Evolutionary conservation across 1,140 invertebrate species (phyloP).

Genomic region (Teleogryllus occipitalis): DNA sequence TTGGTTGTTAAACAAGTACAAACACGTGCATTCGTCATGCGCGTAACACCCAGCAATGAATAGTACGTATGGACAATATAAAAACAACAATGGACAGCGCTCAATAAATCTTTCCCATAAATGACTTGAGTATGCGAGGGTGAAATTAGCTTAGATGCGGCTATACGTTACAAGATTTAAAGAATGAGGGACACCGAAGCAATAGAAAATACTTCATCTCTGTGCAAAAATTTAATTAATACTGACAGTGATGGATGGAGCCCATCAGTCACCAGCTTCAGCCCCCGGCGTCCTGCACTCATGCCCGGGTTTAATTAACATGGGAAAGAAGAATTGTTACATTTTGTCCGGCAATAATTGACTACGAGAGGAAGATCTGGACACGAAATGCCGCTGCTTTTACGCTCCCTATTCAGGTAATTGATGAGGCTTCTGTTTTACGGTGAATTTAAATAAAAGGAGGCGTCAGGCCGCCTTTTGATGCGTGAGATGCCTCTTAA

Average conservation of each 20-base stretch:
- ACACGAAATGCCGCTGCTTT: no score
- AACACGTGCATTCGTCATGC: neutral
- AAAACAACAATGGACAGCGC: neutral
- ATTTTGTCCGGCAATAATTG: neutral
- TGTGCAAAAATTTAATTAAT: neutral
- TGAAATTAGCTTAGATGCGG: neutral
- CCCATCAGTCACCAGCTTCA: neutral
- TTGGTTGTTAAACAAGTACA: neutral
- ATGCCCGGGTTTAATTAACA: neutral
- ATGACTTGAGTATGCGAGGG: neutral
- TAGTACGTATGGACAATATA: neutral
- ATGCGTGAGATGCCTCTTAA: no score
- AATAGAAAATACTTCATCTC: neutral
- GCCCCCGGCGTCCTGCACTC: neutral
- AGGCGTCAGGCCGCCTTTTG: no score
- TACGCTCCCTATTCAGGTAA: no score
- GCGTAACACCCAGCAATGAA: neutral
- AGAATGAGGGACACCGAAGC: neutral
- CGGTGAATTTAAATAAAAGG: no score
- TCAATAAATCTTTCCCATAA: neutral
- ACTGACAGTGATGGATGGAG: neutral
- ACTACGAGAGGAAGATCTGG: neutral
- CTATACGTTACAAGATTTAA: neutral
- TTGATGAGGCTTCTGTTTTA: no score
- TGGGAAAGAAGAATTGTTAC: neutral